These are phyloP conservation scores for Lucifuga dentata DNA, from an alignment of 2,113 vertebrate species.

Conservation along the genomic window DNA sequence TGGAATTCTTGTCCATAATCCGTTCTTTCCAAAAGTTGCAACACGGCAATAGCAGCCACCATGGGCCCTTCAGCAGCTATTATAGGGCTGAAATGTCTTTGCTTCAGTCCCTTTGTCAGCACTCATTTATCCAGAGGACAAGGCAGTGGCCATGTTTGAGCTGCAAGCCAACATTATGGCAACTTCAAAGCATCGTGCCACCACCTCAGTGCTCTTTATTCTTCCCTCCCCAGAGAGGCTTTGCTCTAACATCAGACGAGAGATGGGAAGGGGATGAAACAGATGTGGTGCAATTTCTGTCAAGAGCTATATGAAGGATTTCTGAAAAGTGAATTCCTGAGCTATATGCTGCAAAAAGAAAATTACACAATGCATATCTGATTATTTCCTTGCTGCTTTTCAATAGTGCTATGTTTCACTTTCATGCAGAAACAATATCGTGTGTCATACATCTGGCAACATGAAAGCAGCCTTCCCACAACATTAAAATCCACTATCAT, in stretches of 20 bases:
- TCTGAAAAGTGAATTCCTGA: conserved; percentile 26
- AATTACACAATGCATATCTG: conserved; percentile 10
- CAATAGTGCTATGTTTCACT: conserved; percentile 4
- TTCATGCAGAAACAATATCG: conserved; percentile 22
- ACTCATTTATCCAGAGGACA: conserved; percentile 79
- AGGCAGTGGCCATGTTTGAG: conserved; percentile 79
- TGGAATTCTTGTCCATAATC: conserved; percentile 61
- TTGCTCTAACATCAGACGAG: conserved; percentile 39
- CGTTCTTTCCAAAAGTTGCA: conserved; percentile 32
- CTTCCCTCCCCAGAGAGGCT: conserved; percentile 57
- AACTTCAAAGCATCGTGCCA: conserved; percentile 77
- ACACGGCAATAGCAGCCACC: conserved; percentile 39
- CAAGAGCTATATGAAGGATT: conserved; percentile 33
- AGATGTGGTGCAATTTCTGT: conserved; percentile 6
- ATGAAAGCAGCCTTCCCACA: conserved; percentile 50
- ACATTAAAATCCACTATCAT: conserved; percentile 40
- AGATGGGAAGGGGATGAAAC: conserved; percentile 47
- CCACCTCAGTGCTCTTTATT: conserved; percentile 60
- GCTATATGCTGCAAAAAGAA: neutral
- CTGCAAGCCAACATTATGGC: conserved; percentile 74
- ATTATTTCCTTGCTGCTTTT: neutral
- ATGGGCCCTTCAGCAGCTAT: conserved; percentile 47
- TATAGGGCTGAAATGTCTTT: conserved; percentile 48
- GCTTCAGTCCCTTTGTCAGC: conserved; percentile 71
- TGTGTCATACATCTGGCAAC: conserved; percentile 25